Conservation (phyloP, 2,113 vertebrate genomes). For the Shinisaurus crocodilurus region DNA sequence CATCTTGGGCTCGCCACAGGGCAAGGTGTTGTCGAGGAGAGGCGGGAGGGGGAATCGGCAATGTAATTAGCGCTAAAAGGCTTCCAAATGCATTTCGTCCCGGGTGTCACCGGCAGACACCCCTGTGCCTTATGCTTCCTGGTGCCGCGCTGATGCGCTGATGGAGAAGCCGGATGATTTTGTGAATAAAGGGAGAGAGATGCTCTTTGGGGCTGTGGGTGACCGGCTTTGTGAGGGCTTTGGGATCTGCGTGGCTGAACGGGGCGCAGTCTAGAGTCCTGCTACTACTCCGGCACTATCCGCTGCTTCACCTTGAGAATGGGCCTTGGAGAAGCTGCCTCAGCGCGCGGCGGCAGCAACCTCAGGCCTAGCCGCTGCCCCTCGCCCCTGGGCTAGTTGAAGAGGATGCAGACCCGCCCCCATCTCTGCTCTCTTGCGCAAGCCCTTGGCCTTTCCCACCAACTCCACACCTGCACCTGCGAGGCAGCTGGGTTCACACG, state of each 20-base stretch:
- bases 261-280: too few relatives aligned
- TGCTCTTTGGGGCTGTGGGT: accelerated
- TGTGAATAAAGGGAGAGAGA: background rate
- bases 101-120: background rate
- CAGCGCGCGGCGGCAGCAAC: too few relatives aligned
- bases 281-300: background rate
- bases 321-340: too few relatives aligned
- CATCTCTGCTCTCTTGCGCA: too few relatives aligned
- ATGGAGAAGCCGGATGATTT: background rate
- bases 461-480: too few relatives aligned
- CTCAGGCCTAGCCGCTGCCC: too few relatives aligned
- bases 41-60: background rate
- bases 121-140: background rate
- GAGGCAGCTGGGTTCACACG: too few relatives aligned
- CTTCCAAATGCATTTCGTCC: background rate
- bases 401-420: too few relatives aligned
- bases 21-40: background rate
- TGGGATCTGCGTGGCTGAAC: too few relatives aligned
- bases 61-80: background rate
- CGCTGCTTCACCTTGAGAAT: too few relatives aligned
- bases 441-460: too few relatives aligned
- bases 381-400: too few relatives aligned
- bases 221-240: accelerated
- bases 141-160: background rate
- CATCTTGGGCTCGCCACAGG: background rate